Percentiles rank a stretch among this genome's conserved stretches.
Conservation (phyloP, 2,888 invertebrate species). For the Lasioglossum vierecki region DNA sequence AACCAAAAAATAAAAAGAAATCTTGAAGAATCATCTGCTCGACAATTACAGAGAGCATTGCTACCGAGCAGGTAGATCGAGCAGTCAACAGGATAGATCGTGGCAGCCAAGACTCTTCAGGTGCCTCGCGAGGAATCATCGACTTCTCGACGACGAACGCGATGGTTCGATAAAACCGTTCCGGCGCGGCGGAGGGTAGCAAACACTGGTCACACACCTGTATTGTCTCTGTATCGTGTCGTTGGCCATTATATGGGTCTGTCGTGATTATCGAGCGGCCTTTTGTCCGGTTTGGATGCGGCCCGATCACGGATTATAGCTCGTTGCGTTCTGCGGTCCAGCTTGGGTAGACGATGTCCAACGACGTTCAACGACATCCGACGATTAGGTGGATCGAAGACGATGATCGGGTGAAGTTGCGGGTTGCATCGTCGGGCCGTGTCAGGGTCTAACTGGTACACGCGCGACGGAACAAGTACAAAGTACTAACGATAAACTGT, state of each 20-base stretch:
- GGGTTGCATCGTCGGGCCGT: not conserved
- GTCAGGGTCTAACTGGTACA: conserved; percentile 1
- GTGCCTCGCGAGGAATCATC: conserved; percentile 18
- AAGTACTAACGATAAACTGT: not conserved
- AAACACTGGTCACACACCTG: conserved; percentile 73
- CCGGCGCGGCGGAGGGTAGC: not conserved
- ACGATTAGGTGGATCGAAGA: conserved; percentile 29
- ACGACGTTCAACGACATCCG: conserved; percentile 58
- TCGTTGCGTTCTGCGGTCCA: conserved; percentile 15
- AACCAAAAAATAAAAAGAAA: not conserved
- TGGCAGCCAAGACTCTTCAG: conserved; percentile 12
- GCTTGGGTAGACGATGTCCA: conserved; percentile 18
- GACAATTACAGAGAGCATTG: not conserved
- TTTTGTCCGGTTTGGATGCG: conserved; percentile 16
- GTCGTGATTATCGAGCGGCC: conserved; percentile 49
- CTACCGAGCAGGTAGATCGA: not conserved
- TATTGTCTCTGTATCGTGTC: conserved; percentile 73
- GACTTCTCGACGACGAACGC: not conserved
- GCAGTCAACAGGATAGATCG: conserved; percentile 10
- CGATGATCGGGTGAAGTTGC: not conserved
- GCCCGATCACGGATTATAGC: conserved; percentile 16
- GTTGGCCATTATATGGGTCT: conserved; percentile 78
- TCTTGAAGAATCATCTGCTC: not conserved
- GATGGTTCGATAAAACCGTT: not conserved
- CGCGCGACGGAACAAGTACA: not conserved